Evolutionary conservation across 1,140 invertebrate species (phyloP).

Genomic region (Ruditapes philippinarum): DNA sequence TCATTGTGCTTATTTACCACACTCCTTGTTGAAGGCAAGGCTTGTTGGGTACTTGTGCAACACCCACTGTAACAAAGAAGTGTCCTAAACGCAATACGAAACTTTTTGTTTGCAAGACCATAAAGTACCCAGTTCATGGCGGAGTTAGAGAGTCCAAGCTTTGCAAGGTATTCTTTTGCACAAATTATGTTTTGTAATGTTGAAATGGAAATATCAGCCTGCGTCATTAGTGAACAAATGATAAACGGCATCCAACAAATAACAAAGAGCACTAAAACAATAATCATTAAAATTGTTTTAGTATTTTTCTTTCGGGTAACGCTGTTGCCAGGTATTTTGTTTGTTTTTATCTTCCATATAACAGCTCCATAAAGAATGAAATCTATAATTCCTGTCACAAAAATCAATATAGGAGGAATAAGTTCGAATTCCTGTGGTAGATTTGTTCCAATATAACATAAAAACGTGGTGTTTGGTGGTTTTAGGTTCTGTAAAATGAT

Average conservation of each 20-base stretch:
- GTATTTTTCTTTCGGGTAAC: not conserved
- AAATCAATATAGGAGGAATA: not conserved
- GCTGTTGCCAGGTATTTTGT: not conserved
- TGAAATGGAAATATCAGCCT: not conserved
- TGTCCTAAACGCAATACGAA: not conserved
- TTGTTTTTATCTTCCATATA: not conserved
- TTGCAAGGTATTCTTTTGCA: not conserved
- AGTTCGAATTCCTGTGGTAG: not conserved
- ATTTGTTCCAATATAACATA: not conserved
- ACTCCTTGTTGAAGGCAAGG: too few relatives aligned
- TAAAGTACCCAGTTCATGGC: constrained; percentile 29
- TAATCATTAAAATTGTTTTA: not conserved
- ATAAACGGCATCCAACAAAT: constrained; percentile 30
- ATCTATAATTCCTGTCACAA: not conserved
- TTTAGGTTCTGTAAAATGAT: not conserved
- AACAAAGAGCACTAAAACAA: not conserved
- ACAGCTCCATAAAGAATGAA: not conserved
- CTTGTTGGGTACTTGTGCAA: too few relatives aligned
- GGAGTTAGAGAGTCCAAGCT: not conserved
- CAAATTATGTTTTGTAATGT: not conserved
- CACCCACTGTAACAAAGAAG: not conserved
- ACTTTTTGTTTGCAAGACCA: constrained; percentile 42
- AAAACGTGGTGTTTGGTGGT: not conserved
- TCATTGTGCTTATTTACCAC: too few relatives aligned
- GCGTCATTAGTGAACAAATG: not conserved